Conservation (phyloP, 2,797 vertebrate species). For the Sternotherus odoratus region DNA sequence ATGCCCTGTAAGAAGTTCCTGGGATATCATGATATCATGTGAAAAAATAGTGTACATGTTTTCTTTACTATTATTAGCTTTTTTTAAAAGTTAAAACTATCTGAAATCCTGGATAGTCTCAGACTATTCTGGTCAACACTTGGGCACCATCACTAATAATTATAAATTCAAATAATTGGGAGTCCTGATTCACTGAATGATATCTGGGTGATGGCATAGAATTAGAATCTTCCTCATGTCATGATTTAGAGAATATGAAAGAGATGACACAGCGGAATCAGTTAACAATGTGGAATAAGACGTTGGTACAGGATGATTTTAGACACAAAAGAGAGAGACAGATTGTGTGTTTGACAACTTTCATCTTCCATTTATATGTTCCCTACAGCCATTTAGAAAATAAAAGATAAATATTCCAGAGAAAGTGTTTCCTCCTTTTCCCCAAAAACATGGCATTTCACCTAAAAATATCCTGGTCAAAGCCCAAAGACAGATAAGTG, state of each 20-base stretch:
- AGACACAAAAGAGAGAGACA: background rate
- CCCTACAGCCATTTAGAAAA: too few species aligned
- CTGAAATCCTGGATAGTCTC: background rate
- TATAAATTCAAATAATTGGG: background rate
- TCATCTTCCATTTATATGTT: background rate
- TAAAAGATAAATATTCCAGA: too few species aligned
- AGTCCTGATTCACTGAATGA: background rate
- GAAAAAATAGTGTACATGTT: background rate
- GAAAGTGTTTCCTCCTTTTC: too few species aligned
- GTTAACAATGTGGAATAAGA: background rate
- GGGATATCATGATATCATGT: background rate
- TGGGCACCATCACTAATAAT: background rate
- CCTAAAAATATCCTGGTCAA: too few species aligned
- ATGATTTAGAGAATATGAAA: background rate
- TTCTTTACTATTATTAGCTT: background rate
- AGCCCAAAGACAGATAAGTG: background rate
- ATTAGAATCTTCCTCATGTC: background rate
- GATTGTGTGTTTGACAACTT: background rate
- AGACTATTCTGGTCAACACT: background rate
- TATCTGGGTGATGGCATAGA: background rate
- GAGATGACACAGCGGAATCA: background rate
- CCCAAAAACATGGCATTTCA: too few species aligned
- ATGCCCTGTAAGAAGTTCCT: background rate
- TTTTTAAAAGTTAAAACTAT: background rate
- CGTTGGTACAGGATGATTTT: background rate